Conservation (phyloP, 2,113 vertebrate genomes). For the Coptodon bakossiorum region DNA sequence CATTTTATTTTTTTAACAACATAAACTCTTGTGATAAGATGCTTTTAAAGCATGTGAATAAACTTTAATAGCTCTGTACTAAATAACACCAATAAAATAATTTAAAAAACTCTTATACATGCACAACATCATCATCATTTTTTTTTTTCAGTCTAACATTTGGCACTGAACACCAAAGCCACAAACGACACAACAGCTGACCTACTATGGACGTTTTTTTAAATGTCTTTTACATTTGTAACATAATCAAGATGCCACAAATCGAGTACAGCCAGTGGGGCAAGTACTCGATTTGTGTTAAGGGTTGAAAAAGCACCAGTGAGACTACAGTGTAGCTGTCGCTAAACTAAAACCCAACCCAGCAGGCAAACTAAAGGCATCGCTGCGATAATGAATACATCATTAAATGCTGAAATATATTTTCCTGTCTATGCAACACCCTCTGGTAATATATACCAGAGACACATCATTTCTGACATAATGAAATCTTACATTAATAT, state of each 20-base stretch:
- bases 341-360: not conserved
- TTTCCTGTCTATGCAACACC: not conserved
- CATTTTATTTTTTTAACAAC: not conserved
- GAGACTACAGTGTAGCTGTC: not conserved
- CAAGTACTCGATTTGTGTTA: not conserved
- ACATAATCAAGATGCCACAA: not conserved
- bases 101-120: accelerated
- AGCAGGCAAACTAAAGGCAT: not conserved
- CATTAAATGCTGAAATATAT: not conserved
- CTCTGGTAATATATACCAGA: not conserved
- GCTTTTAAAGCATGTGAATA: not conserved
- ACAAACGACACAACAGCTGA: not conserved
- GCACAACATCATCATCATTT: not conserved
- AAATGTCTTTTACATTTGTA: not conserved
- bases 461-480: not conserved
- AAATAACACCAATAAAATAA: not conserved
- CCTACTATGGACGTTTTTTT: not conserved
- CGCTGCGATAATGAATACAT: not conserved
- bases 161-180: not conserved
- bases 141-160: accelerated
- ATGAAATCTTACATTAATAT: not conserved
- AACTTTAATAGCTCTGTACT: not conserved
- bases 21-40: not conserved
- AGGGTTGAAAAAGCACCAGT: not conserved
- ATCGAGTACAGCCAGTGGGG: not conserved